These are phyloP conservation scores for Pogonophryne albipinna DNA, from an alignment of 2,797 vertebrate genomes.

Conservation along the genomic window DNA sequence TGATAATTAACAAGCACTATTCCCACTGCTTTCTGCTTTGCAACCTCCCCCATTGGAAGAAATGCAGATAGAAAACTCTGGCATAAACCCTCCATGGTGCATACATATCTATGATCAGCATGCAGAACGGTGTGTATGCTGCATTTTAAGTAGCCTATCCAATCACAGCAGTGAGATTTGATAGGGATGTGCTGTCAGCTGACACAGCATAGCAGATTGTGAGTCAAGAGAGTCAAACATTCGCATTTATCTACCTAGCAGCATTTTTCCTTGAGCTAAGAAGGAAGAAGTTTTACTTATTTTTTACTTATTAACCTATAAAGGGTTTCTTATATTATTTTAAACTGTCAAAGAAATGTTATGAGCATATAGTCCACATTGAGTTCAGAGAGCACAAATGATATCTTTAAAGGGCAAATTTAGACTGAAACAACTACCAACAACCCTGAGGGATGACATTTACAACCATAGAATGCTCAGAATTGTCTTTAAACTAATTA, in stretches of 20 bases:
- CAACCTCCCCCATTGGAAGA: not conserved
- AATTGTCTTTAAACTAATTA: too few relatives aligned
- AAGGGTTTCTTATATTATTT: not conserved
- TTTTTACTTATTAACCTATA: not conserved
- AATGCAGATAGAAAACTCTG: not conserved
- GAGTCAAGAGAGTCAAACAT: not conserved
- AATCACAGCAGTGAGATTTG: conserved; percentile 6
- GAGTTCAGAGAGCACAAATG: not conserved
- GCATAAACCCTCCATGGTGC: not conserved
- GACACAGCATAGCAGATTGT: not conserved
- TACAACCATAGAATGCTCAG: too few relatives aligned
- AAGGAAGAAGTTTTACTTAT: not conserved
- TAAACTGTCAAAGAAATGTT: not conserved
- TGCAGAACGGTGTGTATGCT: too few relatives aligned
- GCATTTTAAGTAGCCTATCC: conserved; percentile 2
- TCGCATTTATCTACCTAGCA: not conserved
- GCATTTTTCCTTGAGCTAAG: not conserved
- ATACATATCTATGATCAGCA: not conserved
- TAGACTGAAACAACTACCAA: too few relatives aligned
- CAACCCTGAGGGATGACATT: too few relatives aligned
- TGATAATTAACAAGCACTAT: conserved; percentile 11
- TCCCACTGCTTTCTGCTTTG: not conserved
- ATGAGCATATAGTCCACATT: not conserved
- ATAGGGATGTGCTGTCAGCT: conserved; percentile 4
- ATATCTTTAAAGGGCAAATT: not conserved